Evolutionary conservation across 37 sponge, comb jelly and placozoan species (phyloP).

Genomic region (Beroe forskalii): DNA sequence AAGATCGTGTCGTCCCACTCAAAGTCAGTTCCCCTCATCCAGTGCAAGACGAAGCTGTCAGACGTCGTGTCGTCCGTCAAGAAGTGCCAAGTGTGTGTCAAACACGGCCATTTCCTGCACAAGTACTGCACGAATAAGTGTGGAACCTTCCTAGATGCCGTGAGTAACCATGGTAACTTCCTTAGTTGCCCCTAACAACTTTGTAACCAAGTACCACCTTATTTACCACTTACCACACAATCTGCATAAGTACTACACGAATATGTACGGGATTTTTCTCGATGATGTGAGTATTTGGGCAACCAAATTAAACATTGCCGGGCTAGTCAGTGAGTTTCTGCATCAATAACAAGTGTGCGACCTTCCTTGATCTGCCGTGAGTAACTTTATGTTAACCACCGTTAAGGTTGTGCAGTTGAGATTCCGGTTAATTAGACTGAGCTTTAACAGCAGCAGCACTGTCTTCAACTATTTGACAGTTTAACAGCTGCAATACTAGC

Average conservation of each 20-base stretch:
- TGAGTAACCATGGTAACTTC: neutral
- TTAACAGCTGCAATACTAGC: too few species aligned
- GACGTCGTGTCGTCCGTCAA: neutral
- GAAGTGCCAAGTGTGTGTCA: neutral
- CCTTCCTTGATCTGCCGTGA: too few species aligned
- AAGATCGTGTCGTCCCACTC: conserved; percentile 3
- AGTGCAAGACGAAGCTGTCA: neutral
- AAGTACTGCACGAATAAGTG: conserved; percentile 17
- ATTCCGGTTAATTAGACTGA: too few species aligned
- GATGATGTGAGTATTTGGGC: too few species aligned
- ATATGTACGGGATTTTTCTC: too few species aligned
- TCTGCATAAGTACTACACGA: conserved; percentile 5
- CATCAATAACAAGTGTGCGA: too few species aligned
- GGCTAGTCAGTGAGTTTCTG: too few species aligned
- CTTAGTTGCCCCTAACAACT: neutral
- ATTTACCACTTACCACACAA: neutral
- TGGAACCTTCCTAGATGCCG: neutral
- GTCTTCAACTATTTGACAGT: too few species aligned
- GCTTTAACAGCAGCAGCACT: too few species aligned
- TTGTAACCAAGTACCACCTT: neutral
- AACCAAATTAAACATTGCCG: too few species aligned
- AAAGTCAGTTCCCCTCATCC: neutral
- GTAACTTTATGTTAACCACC: too few species aligned
- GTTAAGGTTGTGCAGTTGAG: too few species aligned
- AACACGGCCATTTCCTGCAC: conserved; percentile 23